These are phyloP conservation scores for Ispidina picta DNA, from an alignment of 2,797 vertebrate species.

Conservation along the genomic window DNA sequence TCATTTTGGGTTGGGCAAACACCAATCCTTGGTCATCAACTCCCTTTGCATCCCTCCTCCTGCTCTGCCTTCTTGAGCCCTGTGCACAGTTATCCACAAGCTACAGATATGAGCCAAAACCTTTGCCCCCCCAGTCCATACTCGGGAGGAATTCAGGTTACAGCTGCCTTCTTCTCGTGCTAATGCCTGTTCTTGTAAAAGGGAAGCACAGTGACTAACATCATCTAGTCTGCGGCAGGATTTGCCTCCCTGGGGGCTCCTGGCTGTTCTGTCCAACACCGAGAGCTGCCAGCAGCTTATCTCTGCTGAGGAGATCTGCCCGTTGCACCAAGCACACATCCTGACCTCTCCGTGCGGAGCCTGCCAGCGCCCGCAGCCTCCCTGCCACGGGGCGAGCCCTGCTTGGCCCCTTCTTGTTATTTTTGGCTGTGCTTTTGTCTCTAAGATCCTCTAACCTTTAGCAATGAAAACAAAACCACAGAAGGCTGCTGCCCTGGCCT, in stretches of 20 bases:
- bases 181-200: background rate
- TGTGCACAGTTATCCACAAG: rapidly evolving
- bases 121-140: background rate
- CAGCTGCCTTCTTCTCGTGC: background rate
- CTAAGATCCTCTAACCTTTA: conserved; percentile 36
- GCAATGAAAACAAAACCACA: conserved; percentile 22
- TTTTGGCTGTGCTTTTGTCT: conserved; percentile 52
- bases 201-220: background rate
- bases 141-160: background rate
- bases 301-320: rapidly evolving
- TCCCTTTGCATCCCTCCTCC: background rate
- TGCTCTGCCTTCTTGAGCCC: background rate
- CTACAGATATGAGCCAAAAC: background rate
- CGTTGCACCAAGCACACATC: rapidly evolving
- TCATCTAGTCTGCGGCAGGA: background rate
- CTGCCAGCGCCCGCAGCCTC: background rate
- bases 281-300: background rate
- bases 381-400: background rate
- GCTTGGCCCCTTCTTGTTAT: background rate
- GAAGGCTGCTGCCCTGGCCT: conserved; percentile 14
- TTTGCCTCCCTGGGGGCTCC: background rate
- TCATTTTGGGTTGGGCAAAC: background rate
- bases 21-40: background rate
- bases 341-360: background rate
- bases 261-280: background rate